Percentiles rank a stretch among this genome's conserved stretches.
phyloP scores from a whole-genome alignment of 1,140 invertebrate genomes.

The Ridgeia piscesae region DNA sequence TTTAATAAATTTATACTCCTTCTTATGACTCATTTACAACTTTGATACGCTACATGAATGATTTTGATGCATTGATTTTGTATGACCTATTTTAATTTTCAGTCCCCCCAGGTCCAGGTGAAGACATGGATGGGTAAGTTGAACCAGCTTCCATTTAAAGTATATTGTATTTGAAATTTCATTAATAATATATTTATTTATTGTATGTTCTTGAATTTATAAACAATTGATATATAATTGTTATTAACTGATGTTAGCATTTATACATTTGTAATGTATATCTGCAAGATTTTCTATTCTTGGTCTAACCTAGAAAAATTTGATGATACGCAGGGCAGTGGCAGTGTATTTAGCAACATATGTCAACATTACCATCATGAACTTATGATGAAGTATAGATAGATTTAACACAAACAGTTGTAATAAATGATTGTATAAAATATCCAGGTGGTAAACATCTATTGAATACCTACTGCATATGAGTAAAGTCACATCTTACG shows the following conservation, averaged over 20 bases:
- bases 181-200: too few species aligned
- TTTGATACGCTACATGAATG: too few species aligned
- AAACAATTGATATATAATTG: too few species aligned
- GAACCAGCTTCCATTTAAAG: background rate
- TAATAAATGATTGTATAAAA: background rate
- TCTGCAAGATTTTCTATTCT: background rate
- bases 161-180: too few species aligned
- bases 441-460: background rate
- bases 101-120: conserved; percentile 49
- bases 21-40: too few species aligned
- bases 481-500: background rate
- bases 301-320: background rate
- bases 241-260: background rate
- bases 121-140: conserved; percentile 51
- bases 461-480: background rate
- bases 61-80: conserved; percentile 1
- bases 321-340: background rate
- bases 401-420: too few species aligned
- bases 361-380: background rate
- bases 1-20: too few species aligned
- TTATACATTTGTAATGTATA: background rate
- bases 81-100: conserved; percentile 32
- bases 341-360: background rate
- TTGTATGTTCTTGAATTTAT: too few species aligned
- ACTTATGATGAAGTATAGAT: too few species aligned